Evolutionary conservation across 2,113 vertebrate species (phyloP), one percentile per base, ranked within the genome.

Genomic region (Aegithalos caudatus): DNA sequence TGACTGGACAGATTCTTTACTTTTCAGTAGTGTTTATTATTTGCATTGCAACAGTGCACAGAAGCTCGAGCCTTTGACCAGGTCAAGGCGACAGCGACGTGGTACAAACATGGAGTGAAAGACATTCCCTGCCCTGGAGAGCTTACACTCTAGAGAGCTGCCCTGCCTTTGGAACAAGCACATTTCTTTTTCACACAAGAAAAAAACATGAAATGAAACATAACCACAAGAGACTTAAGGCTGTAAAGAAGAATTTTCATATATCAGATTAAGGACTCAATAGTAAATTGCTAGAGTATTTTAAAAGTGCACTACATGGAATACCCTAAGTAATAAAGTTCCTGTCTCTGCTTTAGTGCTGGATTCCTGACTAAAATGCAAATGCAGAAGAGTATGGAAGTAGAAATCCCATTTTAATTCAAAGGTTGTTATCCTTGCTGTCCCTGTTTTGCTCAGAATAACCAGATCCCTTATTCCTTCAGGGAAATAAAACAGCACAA

Each of bases 21-120:
- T 91, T 91, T 90, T 80, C 87, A 95, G 61, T 37, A 89, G 37
- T 83, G 88, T 95, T 97, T 96, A 96, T 97, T 95, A 92, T 93
- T 88, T 83, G 62, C 67, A 93, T 94, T 90, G 94, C 72, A 86
- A 14, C 42, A 90, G 67, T 33, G 79, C 71, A 81, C 47, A 94
- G 71, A 58, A 94, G 50, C 79, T 82, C 11, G 14, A 94, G 81
- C 76, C 60, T 93, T 73, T 2, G 2, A 51, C 33, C 50, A 86
- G 58, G 53, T 37, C 80, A 74, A 91, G 86, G 54, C 76, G 92
- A 54, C 51, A 88, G 71, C 0, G 4, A 57, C 2, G 25, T 47
- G 53, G 44, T 66, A 92, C 47, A 86, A 90, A 86, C 38, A 69
- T 0, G 14, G 57, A 86, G 25, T 29, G n/a, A 72, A 74, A 95